Evolutionary conservation across 1,140 invertebrate genomes (phyloP).

Genomic region (Drosophila nikananu): DNA sequence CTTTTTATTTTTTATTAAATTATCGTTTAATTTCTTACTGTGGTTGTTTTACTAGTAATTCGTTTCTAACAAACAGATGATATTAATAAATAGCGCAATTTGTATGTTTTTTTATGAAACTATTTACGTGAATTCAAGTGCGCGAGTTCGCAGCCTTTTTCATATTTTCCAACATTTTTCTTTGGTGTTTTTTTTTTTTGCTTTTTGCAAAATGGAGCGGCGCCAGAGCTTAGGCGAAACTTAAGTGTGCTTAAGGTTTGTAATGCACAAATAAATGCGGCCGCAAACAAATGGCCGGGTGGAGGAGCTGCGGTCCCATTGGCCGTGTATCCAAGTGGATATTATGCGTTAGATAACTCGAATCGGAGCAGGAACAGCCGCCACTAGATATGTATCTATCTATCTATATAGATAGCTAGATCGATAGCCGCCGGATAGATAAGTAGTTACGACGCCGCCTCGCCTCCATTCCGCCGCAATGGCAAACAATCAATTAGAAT

Average conservation of each 20-base stretch:
- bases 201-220: conserved; percentile 79
- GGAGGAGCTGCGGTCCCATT: conserved; percentile 51
- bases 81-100: conserved; percentile 60
- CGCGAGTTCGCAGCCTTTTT: conserved; percentile 19
- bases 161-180: conserved; percentile 29
- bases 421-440: conserved; percentile 68
- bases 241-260: conserved; percentile 76
- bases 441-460: conserved; percentile 33
- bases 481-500: conserved; percentile 82
- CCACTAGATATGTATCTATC: conserved; percentile 19
- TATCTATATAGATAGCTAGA: conserved; percentile 49
- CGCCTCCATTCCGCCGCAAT: conserved; percentile 42
- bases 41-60: neutral
- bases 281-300: conserved; percentile 53
- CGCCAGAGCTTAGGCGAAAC: conserved; percentile 76
- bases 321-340: conserved; percentile 76
- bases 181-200: conserved; percentile 13
- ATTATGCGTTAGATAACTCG: conserved; percentile 71
- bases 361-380: conserved; percentile 59
- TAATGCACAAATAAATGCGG: conserved; percentile 79
- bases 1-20: neutral
- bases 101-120: conserved; percentile 16
- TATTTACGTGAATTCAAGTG: conserved; percentile 10
- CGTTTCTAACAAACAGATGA: conserved; percentile 28
- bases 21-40: neutral